Evolutionary conservation across 2,888 invertebrate species (phyloP), one percentile per base, ranked within the genome.

Genomic region (Hecatera dysodea): DNA sequence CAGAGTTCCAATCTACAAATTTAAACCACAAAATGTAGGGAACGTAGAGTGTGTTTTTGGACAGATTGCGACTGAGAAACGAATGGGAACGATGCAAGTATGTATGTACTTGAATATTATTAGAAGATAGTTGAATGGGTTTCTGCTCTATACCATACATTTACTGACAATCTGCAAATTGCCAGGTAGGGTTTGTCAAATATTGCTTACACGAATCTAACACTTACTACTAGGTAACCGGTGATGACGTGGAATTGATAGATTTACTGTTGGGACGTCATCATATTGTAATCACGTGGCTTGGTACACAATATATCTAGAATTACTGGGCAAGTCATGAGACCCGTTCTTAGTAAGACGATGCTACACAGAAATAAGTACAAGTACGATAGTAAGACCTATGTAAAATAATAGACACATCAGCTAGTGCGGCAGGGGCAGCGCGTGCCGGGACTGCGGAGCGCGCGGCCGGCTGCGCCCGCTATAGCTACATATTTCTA

Each of bases 361-460:
- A 44, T n/a, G 2, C 12, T 12, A n/a, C 12, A 24, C 7, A 15
- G 33, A 61, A 72, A n/a, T n/a, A n/a, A n/a, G n/a, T 24, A 61
- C n/a, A 70, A 76, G 22, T 39, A 39, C n/a, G 15, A 11, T 44
- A 60, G 53, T 59, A 78, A 75, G 83, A 82, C 80, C 84, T 83
- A 88, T 89, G 87, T 89, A 89, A 89, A 90, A 89, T 89, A 89
- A 68, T 61, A 76, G 61, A 89, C 90, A 89, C 85, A 87, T 84
- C 84, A 87, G 85, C 80, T 88, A 83, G 84, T 84, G 80, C 76
- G 72, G 73, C 79, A 80, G 72, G 88, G 39, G 39, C 39, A 39
- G 39, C 39, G 92, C 91, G 93, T 92, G 91, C 73, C 75, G 75
- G 59, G 90, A 88, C 80, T 91, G 48, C 66, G 71, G 74, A 86